Evolutionary conservation across 2,888 invertebrate genomes (phyloP), one percentile per base, ranked within the genome.

Genomic region (Adelphocoris suturalis): DNA sequence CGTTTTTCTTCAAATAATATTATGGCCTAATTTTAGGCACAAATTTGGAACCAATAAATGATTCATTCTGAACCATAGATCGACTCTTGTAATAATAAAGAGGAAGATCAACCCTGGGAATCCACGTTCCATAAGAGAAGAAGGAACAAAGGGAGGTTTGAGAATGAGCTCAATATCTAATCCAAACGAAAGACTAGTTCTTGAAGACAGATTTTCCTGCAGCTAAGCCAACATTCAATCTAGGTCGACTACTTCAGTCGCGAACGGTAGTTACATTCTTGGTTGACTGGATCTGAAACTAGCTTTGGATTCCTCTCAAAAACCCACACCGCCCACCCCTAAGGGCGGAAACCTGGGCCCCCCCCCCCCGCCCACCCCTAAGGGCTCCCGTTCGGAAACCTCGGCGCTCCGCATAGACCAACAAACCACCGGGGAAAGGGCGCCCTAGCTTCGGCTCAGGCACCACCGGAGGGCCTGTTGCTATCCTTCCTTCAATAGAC

Each of bases 391-490:
- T n/a, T n/a, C n/a, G 37, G 37, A 4, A 37, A 37, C 37, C 37
- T 37, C 76, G 28, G 16, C 46, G 46, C 81, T 47, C 81, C n/a
- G 81, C 19, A 48, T 82, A 52, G 52, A 82, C 82, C 82, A 82
- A 82, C 82, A 82, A 82, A 82, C 48, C 82, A 7, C n/a, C 52
- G n/a, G 27, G 48, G 47, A 48, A 82, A 81, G 80, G 80, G 80
- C 80, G 12, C 46, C 12, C 27, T 16, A 46, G 78, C 46, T 4
- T 13, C 5, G 16, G 80, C 13, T 14, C 80, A 14, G 80, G 23
- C 68, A 68, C 19, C 82, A 82, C 82, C 82, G 52, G 82, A 82
- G 82, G 82, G 47, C 82, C 82, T 82, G 82, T 82, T 82, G 82
- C 82, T 82, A 52, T 82, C 47, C 78, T 47, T 78, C 47, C 47